Conservation (phyloP, 2,113 vertebrate species). For the Dasyurus viverrinus region DNA sequence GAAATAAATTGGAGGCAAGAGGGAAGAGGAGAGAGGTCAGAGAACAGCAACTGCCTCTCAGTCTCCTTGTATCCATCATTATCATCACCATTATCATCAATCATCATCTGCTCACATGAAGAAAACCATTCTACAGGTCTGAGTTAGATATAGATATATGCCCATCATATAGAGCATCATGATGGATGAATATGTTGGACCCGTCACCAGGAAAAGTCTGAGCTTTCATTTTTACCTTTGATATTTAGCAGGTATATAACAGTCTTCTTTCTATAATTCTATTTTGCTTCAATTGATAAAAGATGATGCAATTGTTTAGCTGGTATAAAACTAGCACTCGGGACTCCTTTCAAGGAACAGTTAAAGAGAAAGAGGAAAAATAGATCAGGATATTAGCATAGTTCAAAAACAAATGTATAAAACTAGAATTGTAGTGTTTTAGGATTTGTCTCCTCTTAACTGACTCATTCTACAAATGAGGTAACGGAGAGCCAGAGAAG, state of each 20-base stretch:
- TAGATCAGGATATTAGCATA: neutral
- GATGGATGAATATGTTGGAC: neutral
- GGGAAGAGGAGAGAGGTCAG: no score
- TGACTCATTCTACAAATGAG: neutral
- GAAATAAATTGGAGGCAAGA: no score
- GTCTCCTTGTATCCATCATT: no score
- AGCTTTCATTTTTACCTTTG: no score
- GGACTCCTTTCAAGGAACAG: neutral
- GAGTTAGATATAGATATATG: no score
- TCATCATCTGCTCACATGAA: no score
- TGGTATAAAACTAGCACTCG: neutral
- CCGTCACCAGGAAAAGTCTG: neutral
- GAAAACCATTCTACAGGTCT: no score
- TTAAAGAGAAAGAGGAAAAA: neutral
- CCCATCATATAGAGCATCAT: neutral
- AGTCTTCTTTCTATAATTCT: neutral
- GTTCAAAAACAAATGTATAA: neutral
- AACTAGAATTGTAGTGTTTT: neutral
- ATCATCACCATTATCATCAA: no score
- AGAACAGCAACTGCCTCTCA: no score
- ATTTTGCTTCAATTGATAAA: neutral
- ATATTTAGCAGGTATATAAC: neutral
- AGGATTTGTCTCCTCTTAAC: neutral
- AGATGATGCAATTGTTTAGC: neutral
- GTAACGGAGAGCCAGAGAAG: neutral